Evolutionary conservation across 2,113 vertebrate genomes (phyloP), one percentile per base, ranked within the genome.

Genomic region (Atractosteus spatula): DNA sequence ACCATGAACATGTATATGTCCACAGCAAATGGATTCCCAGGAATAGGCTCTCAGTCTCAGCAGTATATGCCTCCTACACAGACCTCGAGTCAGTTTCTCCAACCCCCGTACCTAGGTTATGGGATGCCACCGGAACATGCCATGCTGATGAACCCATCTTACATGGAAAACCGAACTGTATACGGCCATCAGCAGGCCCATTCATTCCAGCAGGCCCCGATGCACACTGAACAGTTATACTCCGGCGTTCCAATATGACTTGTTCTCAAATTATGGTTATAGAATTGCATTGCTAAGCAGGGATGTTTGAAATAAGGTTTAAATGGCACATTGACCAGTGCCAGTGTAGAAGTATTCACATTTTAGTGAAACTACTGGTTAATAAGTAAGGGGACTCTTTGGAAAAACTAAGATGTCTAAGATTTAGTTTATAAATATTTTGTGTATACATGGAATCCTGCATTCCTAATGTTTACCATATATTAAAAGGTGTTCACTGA

Each of bases 151-250:
- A 66, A 80, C 8, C 82, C 83, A 6, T 78, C 83, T 0, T 29
- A 82, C 12, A 67, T 86, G 67, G 84, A 84, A 1, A 68, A 56
- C 8, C 75, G 82, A 17, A 29, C 71, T 6, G 57, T 73, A 1
- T 83, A 81, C 0, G 78, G 80, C 4, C 83, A 76, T 2, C 16
- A 66, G 3, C 73, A 72, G 4, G 54, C 67, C 0, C 72, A 75
- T 16, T 6, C 74, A 10, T 80, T 80, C 69, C 75, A 70, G 55
- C 83, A 80, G 63, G 62, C 69, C 12, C 72, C 75, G 6, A 76
- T 83, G 62, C 79, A 76, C 75, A 76, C 70, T 0, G 81, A 83
- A 41, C 74, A 65, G 42, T 47, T 80, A 12, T 81, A 79, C 65
- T 67, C 81, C 7, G 68, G 54, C 4, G 68, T 79, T 16, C 76